phyloP scores from a whole-genome alignment of 30 jellyfish, hydroid and myxozoan species.

The Turritopsis rubra region DNA sequence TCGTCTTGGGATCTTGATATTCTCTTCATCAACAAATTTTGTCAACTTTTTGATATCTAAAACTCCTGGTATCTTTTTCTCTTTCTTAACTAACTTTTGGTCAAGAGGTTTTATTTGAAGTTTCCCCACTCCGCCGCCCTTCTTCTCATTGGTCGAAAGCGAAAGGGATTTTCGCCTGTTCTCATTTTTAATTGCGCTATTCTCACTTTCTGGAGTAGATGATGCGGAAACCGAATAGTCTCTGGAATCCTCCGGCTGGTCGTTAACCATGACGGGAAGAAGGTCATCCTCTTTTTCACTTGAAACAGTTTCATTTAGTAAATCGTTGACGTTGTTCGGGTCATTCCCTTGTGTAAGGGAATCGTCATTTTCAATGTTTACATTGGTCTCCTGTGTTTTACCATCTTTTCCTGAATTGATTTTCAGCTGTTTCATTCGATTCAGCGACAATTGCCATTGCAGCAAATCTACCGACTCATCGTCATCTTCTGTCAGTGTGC shows the following conservation, averaged over 20 bases:
- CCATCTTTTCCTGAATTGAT: not conserved
- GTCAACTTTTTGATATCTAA: not conserved
- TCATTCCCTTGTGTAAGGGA: not conserved
- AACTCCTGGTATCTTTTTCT: not conserved
- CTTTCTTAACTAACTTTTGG: not conserved
- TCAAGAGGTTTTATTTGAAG: not conserved
- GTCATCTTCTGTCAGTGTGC: not conserved
- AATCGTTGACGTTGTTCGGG: not conserved
- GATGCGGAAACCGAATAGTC: not conserved
- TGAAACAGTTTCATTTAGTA: not conserved
- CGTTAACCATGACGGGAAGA: not conserved
- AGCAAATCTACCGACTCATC: not conserved
- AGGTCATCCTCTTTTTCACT: not conserved
- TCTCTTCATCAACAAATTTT: not conserved
- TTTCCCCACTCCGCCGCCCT: not conserved
- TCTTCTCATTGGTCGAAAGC: not conserved
- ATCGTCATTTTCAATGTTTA: not conserved
- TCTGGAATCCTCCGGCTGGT: not conserved
- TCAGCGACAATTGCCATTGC: not conserved
- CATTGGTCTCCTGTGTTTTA: not conserved
- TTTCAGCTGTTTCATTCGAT: too few relatives aligned
- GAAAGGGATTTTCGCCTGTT: not conserved
- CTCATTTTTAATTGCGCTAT: not conserved
- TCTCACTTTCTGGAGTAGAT: not conserved
- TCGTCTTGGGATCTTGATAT: not conserved